These are phyloP conservation scores for Drosophila willistoni DNA, from an alignment of 1,140 invertebrate genomes.

Conservation along the genomic window DNA sequence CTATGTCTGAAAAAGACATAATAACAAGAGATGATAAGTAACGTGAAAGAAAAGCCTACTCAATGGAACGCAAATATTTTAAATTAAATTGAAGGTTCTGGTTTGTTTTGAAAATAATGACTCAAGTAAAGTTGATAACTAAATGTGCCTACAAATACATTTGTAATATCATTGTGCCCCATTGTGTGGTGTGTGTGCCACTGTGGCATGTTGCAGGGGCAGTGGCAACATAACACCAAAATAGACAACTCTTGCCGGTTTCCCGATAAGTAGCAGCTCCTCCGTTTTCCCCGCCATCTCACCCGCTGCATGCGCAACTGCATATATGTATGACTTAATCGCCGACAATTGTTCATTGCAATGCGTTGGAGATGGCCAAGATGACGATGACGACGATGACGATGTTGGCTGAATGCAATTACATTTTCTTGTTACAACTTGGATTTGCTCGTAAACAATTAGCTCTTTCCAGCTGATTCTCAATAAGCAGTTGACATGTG, in stretches of 20 bases:
- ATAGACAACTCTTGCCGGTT: constrained; percentile 38
- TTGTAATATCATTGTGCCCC: not conserved
- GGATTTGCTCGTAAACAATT: constrained; percentile 44
- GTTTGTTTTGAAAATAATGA: no score
- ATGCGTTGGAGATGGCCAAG: constrained; percentile 45
- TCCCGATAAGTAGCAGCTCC: constrained; percentile 21
- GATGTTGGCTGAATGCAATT: constrained; percentile 58
- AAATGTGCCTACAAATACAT: no score
- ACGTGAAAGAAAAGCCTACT: not conserved
- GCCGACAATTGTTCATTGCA: constrained; percentile 66
- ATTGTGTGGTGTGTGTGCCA: constrained; percentile 12
- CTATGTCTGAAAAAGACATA: constrained; percentile 50
- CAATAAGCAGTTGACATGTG: constrained; percentile 70
- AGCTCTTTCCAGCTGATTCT: constrained; percentile 55
- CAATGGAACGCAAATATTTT: not conserved
- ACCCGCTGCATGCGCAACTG: not conserved
- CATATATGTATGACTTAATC: constrained; percentile 77
- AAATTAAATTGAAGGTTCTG: not conserved
- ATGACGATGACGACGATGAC: constrained; percentile 25
- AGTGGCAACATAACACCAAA: constrained; percentile 40
- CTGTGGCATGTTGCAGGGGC: not conserved
- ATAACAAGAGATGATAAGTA: not conserved
- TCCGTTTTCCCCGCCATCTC: not conserved
- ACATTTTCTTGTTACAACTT: constrained; percentile 60
- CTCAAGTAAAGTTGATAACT: no score